phyloP scores from a whole-genome alignment of 2,888 invertebrate genomes.

The Meganola albula region DNA sequence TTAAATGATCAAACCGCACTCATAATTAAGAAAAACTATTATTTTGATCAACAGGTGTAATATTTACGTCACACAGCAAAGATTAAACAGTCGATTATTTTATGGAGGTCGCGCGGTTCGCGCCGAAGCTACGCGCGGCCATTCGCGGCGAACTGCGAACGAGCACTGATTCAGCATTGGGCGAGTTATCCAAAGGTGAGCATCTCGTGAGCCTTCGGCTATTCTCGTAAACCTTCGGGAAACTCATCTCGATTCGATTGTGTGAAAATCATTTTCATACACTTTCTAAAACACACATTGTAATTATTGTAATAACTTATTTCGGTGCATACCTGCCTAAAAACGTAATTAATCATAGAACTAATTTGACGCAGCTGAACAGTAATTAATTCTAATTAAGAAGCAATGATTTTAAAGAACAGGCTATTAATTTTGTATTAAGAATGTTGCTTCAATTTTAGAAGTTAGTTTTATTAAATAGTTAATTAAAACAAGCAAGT shows the following conservation, averaged over 20 bases:
- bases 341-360: too few relatives aligned
- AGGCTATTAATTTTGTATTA: too few relatives aligned
- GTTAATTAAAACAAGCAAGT: too few relatives aligned
- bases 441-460: too few relatives aligned
- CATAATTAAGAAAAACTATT: slow-evolving; percentile 20
- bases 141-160: slow-evolving; percentile 45
- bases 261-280: slow-evolving; percentile 60
- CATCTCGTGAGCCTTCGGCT: slow-evolving; percentile 58
- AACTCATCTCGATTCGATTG: slow-evolving; percentile 68
- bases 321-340: too few relatives aligned
- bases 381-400: too few relatives aligned
- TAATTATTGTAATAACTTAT: too few relatives aligned
- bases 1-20: too few relatives aligned
- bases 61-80: slow-evolving; percentile 49
- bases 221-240: slow-evolving; percentile 52
- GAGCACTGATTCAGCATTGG: slow-evolving; percentile 73
- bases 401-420: too few relatives aligned
- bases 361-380: too few relatives aligned
- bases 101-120: slow-evolving; percentile 41
- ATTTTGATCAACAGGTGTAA: slow-evolving; percentile 43
- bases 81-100: slow-evolving; percentile 44
- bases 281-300: slow-evolving; percentile 42
- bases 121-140: slow-evolving; percentile 35
- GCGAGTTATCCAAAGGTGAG: slow-evolving; percentile 71
- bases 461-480: too few relatives aligned